A percentile compares a stretch with the other conserved stretches of the same genome.
phyloP scores from a whole-genome alignment of 2,888 invertebrate species.

The Mystacides longicornis region DNA sequence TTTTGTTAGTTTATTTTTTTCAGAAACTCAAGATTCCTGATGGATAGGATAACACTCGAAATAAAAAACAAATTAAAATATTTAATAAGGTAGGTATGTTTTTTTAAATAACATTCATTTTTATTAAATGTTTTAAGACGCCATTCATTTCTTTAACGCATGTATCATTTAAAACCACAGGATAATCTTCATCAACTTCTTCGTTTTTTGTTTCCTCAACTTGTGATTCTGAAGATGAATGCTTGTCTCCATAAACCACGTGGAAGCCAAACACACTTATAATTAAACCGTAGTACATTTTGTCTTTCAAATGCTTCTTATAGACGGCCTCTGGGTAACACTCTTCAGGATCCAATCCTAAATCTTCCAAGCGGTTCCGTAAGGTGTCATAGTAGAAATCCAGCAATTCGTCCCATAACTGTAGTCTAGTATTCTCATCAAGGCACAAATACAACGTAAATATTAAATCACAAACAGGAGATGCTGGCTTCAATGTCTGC shows the following conservation, averaged over 20 bases:
- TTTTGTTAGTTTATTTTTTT: too few relatives aligned
- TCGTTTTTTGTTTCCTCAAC: neutral
- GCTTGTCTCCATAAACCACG: neutral
- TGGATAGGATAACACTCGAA: too few relatives aligned
- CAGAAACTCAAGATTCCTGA: too few relatives aligned
- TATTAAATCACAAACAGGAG: conserved; percentile 10
- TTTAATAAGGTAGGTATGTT: too few relatives aligned
- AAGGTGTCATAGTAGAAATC: conserved; percentile 10
- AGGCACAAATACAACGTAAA: conserved; percentile 6
- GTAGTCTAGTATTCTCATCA: conserved; percentile 8
- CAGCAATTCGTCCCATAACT: conserved; percentile 3
- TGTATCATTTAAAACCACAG: neutral
- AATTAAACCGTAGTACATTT: conserved; percentile 3
- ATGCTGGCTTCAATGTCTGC: conserved; percentile 11
- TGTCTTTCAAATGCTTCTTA: conserved; percentile 8
- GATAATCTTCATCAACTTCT: neutral
- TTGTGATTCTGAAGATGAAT: too few relatives aligned
- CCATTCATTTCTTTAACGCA: conserved; percentile 8
- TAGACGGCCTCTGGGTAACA: conserved; percentile 9
- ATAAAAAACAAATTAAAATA: too few relatives aligned
- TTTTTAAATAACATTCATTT: neutral
- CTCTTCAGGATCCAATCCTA: conserved; percentile 6
- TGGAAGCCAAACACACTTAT: too few relatives aligned
- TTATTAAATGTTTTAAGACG: conserved; percentile 12
- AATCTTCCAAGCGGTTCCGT: neutral